Evolutionary conservation across 1,140 invertebrate species (phyloP).

Genomic region (Dolichoris vasculosae): DNA sequence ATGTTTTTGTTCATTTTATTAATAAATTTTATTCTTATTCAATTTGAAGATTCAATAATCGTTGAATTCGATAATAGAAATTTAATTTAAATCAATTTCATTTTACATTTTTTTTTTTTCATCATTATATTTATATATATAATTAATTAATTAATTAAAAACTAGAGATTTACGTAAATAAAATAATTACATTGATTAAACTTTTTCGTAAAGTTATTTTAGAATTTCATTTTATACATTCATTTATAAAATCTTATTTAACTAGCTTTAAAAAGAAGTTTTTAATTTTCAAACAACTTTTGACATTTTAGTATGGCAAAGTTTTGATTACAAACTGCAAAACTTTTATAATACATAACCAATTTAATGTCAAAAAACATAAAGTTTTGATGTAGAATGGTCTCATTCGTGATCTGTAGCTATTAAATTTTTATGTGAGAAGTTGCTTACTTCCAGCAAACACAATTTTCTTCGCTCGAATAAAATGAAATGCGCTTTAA

Average conservation of each 20-base stretch:
- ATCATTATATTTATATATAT: not conserved
- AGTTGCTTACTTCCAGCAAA: conserved; percentile 53
- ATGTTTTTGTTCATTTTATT: not conserved
- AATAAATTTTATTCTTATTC: not conserved
- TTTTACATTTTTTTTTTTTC: not conserved
- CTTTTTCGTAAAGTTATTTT: conserved; percentile 42
- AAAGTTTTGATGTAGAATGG: conserved; percentile 56
- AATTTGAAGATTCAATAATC: not conserved
- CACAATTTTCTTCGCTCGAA: conserved; percentile 53
- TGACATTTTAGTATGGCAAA: conserved; percentile 50
- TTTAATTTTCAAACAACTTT: conserved; percentile 55
- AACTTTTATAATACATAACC: conserved; percentile 55
- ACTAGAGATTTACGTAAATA: not conserved
- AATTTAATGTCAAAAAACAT: conserved; percentile 55
- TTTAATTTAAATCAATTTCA: not conserved
- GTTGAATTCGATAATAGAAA: not conserved
- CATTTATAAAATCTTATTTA: conserved; percentile 52
- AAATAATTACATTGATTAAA: conserved; percentile 47
- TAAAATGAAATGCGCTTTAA: conserved; percentile 54
- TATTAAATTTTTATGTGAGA: conserved; percentile 55
- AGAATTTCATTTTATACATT: conserved; percentile 39
- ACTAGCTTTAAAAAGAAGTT: conserved; percentile 52
- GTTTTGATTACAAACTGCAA: conserved; percentile 51
- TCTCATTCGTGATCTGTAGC: conserved; percentile 55
- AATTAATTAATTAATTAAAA: not conserved